These are phyloP conservation scores for Ecdyonurus torrentis DNA, from an alignment of 2,888 invertebrate genomes.

Conservation along the genomic window DNA sequence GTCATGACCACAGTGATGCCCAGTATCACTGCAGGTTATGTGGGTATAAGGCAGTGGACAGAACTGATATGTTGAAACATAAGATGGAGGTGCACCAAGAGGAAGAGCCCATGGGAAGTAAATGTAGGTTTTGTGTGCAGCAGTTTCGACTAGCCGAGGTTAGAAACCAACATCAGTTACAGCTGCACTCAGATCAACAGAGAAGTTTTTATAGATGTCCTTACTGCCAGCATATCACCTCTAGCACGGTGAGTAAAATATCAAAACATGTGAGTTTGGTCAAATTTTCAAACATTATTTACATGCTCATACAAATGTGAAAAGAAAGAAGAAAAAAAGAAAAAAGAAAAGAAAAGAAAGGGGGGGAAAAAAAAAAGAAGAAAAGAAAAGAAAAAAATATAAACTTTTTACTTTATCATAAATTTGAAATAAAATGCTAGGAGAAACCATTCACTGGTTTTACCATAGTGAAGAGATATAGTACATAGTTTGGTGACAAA, in stretches of 20 bases:
- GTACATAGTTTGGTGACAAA: no score
- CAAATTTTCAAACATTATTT: no score
- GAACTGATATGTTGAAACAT: constrained; percentile 25
- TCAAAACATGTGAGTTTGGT: no score
- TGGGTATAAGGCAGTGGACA: constrained; percentile 20
- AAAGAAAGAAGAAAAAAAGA: no score
- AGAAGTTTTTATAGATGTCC: constrained; percentile 12
- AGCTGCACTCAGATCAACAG: constrained; percentile 10
- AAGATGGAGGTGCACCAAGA: constrained; percentile 11
- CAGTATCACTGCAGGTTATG: constrained; percentile 14
- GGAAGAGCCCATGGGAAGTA: constrained; percentile 31
- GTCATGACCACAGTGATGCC: constrained; percentile 1
- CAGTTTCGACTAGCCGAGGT: constrained; percentile 35
- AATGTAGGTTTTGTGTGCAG: constrained; percentile 31
- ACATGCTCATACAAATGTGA: no score
- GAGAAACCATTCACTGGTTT: no score
- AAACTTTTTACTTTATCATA: no score
- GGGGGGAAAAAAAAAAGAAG: no score
- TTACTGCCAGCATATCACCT: constrained; percentile 11
- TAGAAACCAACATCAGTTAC: constrained; percentile 25
- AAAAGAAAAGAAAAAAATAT: no score
- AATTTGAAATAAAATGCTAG: no score
- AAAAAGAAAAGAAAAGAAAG: no score
- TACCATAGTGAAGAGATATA: no score
- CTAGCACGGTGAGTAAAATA: constrained; percentile 13